These are phyloP conservation scores for Crotalus horridus DNA, from an alignment of 2,113 vertebrate genomes.

Conservation along the genomic window DNA sequence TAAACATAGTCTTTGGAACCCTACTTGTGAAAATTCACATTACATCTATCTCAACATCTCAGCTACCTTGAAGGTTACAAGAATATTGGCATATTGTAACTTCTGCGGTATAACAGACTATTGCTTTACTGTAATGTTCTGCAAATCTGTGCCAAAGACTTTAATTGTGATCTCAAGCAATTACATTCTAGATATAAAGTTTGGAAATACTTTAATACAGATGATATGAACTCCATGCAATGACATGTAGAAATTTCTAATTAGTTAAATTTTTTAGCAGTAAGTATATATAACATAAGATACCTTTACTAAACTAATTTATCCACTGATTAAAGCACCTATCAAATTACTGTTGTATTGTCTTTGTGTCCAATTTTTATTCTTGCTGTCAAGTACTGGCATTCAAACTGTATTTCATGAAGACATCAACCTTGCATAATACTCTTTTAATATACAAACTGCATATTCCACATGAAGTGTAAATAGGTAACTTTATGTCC, in stretches of 20 bases:
- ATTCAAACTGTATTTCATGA: background rate
- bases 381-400: background rate
- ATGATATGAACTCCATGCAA: background rate
- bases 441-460: background rate
- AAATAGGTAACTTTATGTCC: background rate
- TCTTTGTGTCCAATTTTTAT: background rate
- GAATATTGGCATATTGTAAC: background rate
- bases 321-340: background rate
- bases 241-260: background rate
- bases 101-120: conserved; percentile 27
- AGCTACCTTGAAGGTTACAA: conserved; percentile 7
- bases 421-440: background rate
- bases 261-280: background rate
- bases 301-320: background rate
- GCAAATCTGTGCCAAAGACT: conserved; percentile 14
- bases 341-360: background rate
- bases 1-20: conserved; percentile 26
- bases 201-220: background rate
- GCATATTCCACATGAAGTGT: background rate
- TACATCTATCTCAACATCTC: conserved; percentile 25
- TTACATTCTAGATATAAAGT: background rate
- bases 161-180: background rate
- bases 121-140: background rate
- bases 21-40: conserved; percentile 8
- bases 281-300: background rate